A percentile compares a stretch with the other conserved stretches of the same genome.
These are phyloP conservation scores for Heliocidaris erythrogramma DNA, from an alignment of 35 echinoderm and acorn worm species.

Conservation along the genomic window DNA sequence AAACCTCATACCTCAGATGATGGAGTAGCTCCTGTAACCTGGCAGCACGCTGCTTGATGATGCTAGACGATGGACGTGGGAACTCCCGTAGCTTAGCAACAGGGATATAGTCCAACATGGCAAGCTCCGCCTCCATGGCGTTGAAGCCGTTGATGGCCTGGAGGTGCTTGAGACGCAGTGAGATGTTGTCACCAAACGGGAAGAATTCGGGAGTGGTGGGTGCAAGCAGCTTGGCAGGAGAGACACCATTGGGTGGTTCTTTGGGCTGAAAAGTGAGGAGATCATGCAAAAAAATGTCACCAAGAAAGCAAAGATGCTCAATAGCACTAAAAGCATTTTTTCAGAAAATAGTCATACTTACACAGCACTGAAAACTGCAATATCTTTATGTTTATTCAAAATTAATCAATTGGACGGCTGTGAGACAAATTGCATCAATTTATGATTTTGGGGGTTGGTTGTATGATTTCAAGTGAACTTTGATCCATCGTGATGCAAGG, in stretches of 20 bases:
- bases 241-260: neutral
- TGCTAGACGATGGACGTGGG: constrained; percentile 63
- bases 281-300: neutral
- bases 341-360: no score
- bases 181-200: constrained; percentile 78
- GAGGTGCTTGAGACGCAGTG: constrained; percentile 74
- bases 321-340: no score
- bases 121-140: constrained; percentile 71
- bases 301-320: no score
- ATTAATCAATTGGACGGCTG: no score
- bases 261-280: neutral
- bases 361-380: no score
- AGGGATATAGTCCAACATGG: constrained; percentile 82
- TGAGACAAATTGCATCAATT: no score
- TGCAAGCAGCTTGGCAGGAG: neutral
- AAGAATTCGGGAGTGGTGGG: constrained; percentile 73
- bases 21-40: constrained; percentile 75
- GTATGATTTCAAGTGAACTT: no score
- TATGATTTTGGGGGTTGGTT: no score
- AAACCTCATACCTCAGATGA: neutral
- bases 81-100: constrained; percentile 83
- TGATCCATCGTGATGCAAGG: no score
- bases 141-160: constrained; percentile 79
- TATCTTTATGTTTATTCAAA: no score
- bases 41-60: constrained; percentile 89